Percentiles rank a stretch among this genome's conserved stretches.
Evolutionary conservation across 2,888 invertebrate genomes (phyloP).

Genomic region (Cordilura impudica): DNA sequence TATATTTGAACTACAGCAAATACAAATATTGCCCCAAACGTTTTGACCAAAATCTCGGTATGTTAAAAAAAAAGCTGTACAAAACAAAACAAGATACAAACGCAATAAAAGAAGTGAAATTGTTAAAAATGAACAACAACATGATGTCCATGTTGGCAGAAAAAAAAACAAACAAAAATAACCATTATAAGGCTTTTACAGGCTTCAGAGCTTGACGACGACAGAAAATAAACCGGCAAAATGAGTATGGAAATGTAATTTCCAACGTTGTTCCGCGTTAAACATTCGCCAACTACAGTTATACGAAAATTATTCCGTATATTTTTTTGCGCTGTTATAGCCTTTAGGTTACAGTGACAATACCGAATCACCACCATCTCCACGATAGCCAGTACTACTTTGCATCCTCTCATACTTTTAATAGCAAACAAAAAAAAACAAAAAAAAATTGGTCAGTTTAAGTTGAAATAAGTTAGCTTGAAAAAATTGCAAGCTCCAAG

Average conservation of each 20-base stretch:
- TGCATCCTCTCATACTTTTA: background rate
- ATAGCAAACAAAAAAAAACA: background rate
- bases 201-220: constrained; percentile 18
- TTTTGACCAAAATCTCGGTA: constrained; percentile 62
- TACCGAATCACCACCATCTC: constrained; percentile 22
- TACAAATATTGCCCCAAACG: constrained; percentile 61
- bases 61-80: constrained; percentile 40
- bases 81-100: constrained; percentile 34
- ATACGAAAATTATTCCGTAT: constrained; percentile 15
- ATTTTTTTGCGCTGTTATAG: constrained; percentile 30
- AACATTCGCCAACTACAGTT: constrained; percentile 38
- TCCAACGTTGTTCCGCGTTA: constrained; percentile 64
- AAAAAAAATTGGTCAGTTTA: constrained; percentile 41
- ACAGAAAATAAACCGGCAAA: constrained; percentile 50
- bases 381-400: background rate
- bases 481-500: constrained; percentile 45
- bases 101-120: constrained; percentile 59
- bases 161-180: background rate
- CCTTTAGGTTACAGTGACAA: constrained; percentile 58
- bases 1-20: constrained; percentile 32
- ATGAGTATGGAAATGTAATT: constrained; percentile 65
- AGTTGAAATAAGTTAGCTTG: constrained; percentile 45
- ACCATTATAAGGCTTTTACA: constrained; percentile 15
- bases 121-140: constrained; percentile 59
- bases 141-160: constrained; percentile 44